Evolutionary conservation across 2,797 vertebrate species (phyloP).

Genomic region (Hydrocynus forskahlii): DNA sequence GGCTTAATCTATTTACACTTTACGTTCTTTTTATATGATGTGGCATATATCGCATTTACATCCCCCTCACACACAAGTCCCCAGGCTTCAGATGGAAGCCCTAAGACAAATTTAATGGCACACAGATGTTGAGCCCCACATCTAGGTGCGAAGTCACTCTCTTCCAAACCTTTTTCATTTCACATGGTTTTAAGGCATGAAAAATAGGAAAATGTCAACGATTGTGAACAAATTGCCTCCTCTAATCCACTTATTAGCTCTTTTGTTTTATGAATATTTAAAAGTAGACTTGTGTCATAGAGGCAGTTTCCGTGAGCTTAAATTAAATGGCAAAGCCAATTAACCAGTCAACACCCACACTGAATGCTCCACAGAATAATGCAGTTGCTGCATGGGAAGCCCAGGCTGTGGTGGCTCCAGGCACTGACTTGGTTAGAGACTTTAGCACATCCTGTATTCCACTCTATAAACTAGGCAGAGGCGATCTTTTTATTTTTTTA

Average conservation of each 20-base stretch:
- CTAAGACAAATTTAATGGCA: background rate
- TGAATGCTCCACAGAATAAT: constrained; percentile 3
- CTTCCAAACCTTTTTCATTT: background rate
- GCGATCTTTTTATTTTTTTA: background rate
- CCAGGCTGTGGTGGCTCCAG: background rate
- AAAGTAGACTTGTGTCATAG: constrained; percentile 27
- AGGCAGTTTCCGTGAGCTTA: constrained; percentile 22
- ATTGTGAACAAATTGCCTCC: constrained; percentile 15
- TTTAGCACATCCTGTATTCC: background rate
- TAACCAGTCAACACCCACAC: constrained; percentile 14
- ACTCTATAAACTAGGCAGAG: constrained; percentile 4
- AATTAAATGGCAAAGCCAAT: constrained; percentile 35
- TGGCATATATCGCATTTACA: constrained; percentile 17
- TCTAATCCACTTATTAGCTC: background rate
- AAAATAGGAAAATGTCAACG: background rate
- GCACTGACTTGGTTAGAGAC: background rate
- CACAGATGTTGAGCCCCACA: constrained; percentile 2
- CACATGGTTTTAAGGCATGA: background rate
- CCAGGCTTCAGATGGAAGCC: background rate
- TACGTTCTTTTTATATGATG: constrained; percentile 6
- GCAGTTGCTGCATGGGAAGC: background rate
- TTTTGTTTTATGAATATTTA: constrained; percentile 26
- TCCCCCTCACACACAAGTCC: background rate
- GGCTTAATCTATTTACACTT: constrained; percentile 9
- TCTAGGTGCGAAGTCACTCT: background rate